These are phyloP conservation scores for Drosophila longiperda DNA, from an alignment of 2,888 invertebrate genomes.

Conservation along the genomic window DNA sequence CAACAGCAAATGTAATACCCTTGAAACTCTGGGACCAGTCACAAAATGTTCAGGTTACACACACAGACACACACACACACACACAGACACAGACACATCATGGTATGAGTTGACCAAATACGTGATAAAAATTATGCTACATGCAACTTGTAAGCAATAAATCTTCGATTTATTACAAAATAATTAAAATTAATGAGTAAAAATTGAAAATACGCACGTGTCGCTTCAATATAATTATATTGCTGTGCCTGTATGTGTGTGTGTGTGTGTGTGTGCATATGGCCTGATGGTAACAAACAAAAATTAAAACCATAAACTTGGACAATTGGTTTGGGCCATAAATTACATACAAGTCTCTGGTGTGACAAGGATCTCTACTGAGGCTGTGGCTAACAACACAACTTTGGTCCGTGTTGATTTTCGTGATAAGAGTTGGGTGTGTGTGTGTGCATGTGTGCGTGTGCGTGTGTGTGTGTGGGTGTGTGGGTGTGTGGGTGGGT, in stretches of 20 bases:
- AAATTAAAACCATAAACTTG: constrained; percentile 70
- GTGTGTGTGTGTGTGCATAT: constrained; percentile 12
- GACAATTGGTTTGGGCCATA: constrained; percentile 60
- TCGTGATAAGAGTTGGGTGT: background rate
- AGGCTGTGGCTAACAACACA: background rate
- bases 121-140: constrained; percentile 75
- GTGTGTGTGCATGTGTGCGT: background rate
- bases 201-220: constrained; percentile 77
- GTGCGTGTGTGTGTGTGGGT: background rate
- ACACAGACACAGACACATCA: background rate
- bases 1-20: constrained; percentile 38
- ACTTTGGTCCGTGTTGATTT: constrained; percentile 2
- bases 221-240: constrained; percentile 37
- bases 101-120: constrained; percentile 32
- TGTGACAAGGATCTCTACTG: constrained; percentile 1
- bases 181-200: constrained; percentile 81
- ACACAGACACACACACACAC: constrained; percentile 4
- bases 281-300: constrained; percentile 41
- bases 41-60: constrained; percentile 13
- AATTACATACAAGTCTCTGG: constrained; percentile 38
- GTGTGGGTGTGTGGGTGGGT: background rate
- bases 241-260: constrained; percentile 14
- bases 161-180: constrained; percentile 80
- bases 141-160: constrained; percentile 76
- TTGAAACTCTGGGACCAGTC: constrained; percentile 25